Evolutionary conservation across 2,797 vertebrate species (phyloP).

Genomic region (Parauchenoglanis ngamensis): DNA sequence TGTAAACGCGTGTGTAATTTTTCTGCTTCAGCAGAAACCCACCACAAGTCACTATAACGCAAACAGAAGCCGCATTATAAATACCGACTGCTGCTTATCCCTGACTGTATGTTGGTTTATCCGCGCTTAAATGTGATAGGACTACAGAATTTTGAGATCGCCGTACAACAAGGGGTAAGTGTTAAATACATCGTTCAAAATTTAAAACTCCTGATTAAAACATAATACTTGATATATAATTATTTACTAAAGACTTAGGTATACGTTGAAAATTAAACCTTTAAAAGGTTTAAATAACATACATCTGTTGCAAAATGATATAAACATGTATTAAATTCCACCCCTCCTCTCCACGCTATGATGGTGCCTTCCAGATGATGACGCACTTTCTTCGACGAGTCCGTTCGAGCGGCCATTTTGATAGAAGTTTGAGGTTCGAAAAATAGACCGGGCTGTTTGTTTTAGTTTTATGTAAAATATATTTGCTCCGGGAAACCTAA

Average conservation of each 20-base stretch:
- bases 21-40: not conserved
- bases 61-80: not conserved
- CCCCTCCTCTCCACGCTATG: not conserved
- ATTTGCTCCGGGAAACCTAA: too few species aligned
- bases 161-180: not conserved
- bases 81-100: not conserved
- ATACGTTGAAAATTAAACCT: accelerated
- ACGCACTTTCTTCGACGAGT: conserved; percentile 67
- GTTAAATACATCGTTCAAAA: not conserved
- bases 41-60: not conserved
- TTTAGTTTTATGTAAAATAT: conserved; percentile 24
- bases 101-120: not conserved
- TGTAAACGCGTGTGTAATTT: not conserved
- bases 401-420: conserved; percentile 77
- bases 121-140: conserved; percentile 3
- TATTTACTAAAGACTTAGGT: accelerated
- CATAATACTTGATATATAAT: not conserved
- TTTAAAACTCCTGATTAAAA: not conserved
- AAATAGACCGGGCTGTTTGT: conserved; percentile 55
- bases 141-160: not conserved
- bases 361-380: conserved; percentile 59
- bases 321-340: too few species aligned
- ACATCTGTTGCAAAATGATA: not conserved
- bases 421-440: conserved; percentile 70
- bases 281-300: not conserved